A percentile compares a stretch with the other conserved stretches of the same genome.
These are phyloP conservation scores for Nomada hirtipes DNA, from an alignment of 2,888 invertebrate genomes.

Conservation along the genomic window DNA sequence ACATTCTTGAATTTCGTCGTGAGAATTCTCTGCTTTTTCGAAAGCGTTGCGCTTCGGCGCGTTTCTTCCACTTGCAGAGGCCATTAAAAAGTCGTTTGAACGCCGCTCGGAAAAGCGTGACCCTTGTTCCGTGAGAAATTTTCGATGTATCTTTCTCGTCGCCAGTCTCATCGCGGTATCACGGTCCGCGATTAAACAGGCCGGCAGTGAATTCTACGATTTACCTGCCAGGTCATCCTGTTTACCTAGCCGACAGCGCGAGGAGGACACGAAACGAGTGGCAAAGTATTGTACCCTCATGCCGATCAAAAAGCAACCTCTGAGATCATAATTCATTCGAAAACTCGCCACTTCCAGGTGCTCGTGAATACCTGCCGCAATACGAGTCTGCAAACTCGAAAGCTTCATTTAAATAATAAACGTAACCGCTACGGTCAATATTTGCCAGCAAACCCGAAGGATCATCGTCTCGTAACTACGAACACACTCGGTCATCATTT, in stretches of 20 bases:
- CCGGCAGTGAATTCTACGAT: not conserved
- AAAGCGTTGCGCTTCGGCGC: not conserved
- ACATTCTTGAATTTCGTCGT: not conserved
- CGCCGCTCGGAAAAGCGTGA: not conserved
- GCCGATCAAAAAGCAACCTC: too few relatives aligned
- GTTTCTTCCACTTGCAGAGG: too few relatives aligned
- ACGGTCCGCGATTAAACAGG: not conserved
- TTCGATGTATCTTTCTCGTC: constrained; percentile 22
- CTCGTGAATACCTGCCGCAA: too few relatives aligned
- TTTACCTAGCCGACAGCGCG: not conserved
- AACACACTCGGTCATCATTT: not conserved
- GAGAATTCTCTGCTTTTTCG: not conserved
- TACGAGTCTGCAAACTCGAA: too few relatives aligned
- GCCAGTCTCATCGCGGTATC: not conserved
- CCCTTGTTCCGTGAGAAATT: constrained; percentile 1
- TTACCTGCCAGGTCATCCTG: not conserved
- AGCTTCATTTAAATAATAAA: not conserved
- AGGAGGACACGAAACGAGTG: not conserved
- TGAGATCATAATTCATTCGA: too few relatives aligned
- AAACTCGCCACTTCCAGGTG: too few relatives aligned
- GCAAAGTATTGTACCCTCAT: too few relatives aligned
- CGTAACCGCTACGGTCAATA: not conserved
- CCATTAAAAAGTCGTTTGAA: not conserved
- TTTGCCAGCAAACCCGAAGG: not conserved
- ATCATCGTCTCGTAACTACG: not conserved